Conservation (phyloP, 2,113 vertebrate genomes). For the Rhipidura dahli region DNA sequence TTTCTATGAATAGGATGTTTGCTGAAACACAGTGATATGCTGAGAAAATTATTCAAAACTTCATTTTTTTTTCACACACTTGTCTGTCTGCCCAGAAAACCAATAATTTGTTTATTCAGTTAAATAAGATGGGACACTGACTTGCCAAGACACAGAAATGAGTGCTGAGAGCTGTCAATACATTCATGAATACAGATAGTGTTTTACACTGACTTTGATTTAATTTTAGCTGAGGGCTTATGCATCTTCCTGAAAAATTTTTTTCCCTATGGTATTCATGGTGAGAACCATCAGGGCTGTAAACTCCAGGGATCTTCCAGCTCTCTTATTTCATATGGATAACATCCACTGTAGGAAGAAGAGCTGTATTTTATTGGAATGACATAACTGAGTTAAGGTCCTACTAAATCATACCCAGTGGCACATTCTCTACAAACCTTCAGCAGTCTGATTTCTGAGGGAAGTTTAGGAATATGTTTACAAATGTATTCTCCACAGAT, state of each 20-base stretch:
- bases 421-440: neutral
- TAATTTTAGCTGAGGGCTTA: neutral
- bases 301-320: neutral
- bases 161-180: neutral
- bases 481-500: neutral
- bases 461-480: neutral
- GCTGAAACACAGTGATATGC: neutral
- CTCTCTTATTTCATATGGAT: neutral
- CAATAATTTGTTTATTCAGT: conserved; percentile 18
- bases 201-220: neutral
- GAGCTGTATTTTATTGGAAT: neutral
- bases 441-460: neutral
- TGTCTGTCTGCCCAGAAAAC: neutral
- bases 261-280: neutral
- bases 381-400: neutral
- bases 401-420: neutral
- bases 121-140: neutral
- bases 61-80: conserved; percentile 1
- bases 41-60: neutral
- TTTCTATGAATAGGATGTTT: neutral
- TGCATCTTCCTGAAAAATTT: neutral
- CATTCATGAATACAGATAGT: neutral
- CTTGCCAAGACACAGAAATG: neutral
- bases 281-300: neutral
- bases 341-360: neutral